A percentile compares a stretch with the other conserved stretches of the same genome.
Conservation (phyloP, 2,797 vertebrate species). For the Phoeniculus purpureus region DNA sequence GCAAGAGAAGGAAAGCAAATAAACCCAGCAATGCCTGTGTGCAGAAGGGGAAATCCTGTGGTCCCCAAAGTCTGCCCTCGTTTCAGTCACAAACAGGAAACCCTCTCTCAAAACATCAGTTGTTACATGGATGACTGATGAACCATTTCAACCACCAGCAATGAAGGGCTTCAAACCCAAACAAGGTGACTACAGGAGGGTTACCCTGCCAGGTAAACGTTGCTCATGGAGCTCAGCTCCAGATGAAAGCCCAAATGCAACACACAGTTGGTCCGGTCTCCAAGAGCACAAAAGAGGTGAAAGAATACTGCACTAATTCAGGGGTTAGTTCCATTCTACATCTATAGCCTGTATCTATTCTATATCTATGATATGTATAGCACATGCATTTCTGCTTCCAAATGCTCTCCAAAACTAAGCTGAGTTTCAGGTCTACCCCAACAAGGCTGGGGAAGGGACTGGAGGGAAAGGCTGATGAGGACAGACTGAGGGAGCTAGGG, state of each 20-base stretch:
- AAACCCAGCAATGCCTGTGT: background rate
- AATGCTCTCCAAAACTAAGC: background rate
- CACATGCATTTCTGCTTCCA: background rate
- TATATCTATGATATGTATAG: too few relatives aligned
- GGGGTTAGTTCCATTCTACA: background rate
- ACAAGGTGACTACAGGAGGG: background rate
- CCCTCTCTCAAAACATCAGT: background rate
- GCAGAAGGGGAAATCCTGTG: background rate
- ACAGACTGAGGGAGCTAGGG: too few relatives aligned
- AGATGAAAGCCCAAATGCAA: background rate
- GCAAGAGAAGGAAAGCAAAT: background rate
- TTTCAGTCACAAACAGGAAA: background rate
- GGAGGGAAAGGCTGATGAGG: too few relatives aligned
- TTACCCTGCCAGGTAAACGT: background rate
- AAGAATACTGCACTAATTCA: background rate
- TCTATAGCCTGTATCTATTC: too few relatives aligned
- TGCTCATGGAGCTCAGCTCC: background rate
- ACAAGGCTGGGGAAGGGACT: background rate
- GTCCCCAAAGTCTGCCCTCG: background rate
- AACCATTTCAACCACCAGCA: background rate
- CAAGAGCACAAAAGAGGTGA: background rate
- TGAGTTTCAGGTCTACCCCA: background rate
- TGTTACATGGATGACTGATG: background rate
- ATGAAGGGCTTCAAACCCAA: background rate
- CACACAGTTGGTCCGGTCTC: background rate